Evolutionary conservation across 2,888 invertebrate species (phyloP), one percentile per base, ranked within the genome.

Genomic region (Phortica magna): DNA sequence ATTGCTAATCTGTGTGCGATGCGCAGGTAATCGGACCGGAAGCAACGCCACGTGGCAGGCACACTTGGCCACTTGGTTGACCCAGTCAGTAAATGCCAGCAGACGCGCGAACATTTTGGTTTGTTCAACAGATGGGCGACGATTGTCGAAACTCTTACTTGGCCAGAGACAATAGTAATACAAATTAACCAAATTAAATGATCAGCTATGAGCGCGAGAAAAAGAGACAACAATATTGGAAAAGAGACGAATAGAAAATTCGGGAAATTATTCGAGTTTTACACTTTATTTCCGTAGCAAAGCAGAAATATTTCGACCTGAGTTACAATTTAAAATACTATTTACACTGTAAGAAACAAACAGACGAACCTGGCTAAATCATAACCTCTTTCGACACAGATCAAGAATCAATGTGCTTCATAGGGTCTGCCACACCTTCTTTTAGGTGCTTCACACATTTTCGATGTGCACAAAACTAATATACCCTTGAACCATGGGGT

Each of bases 221-320:
- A 10, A 22, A 22, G 19, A 61, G 22, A 19, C 17, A 19, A 2
- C 7, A 9, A 61, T 22, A 17, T 19, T 22, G n/a, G 31, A 43
- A 71, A 41, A 43, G 22, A n/a, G 61, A 53, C 39, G 48, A 14
- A 48, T 48, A 14, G 48, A 48, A 48, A 14, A 48, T 12, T 7
- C 22, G 53, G 31, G 12, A 19, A 31, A n/a, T 6, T 55, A 31
- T 71, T 71, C 70, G 31, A 71, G 53, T 71, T 71, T 71, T 71
- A 71, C 55, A 74, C 76, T 79, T 57, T 78, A 79, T 77, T 85
- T 85, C 85, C 85, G 84, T 74, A 83, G 76, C 78, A 14, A 7
- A 43, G 61, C 84, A 75, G 77, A 85, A 88, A 88, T 86, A 83
- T 83, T 82, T 88, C 81, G 88, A 83, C 88, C 88, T 88, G 84